Evolutionary conservation across 1,140 invertebrate species (phyloP).

Genomic region (Formica selysi): DNA sequence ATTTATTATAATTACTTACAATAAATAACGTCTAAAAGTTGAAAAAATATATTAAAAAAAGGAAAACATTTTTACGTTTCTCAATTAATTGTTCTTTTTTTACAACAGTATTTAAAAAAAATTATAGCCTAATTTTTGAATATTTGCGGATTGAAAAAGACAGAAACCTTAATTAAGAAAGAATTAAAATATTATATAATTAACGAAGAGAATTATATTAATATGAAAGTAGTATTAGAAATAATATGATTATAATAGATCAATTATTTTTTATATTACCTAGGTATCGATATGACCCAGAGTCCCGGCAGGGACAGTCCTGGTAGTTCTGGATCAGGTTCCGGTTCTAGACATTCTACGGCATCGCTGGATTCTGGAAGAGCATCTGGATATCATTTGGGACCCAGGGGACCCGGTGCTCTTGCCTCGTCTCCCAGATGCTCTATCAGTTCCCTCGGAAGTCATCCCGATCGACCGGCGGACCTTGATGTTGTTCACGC

Average conservation of each 20-base stretch:
- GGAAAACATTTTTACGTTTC: neutral
- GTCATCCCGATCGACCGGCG: slow-evolving; percentile 88
- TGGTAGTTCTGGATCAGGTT: slow-evolving; percentile 95
- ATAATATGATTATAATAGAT: neutral
- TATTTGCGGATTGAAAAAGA: neutral
- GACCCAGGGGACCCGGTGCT: slow-evolving; percentile 85
- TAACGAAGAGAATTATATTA: neutral
- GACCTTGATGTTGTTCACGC: slow-evolving; percentile 95
- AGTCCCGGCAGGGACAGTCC: slow-evolving; percentile 96
- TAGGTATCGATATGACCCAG: slow-evolving; percentile 90
- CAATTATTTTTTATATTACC: neutral
- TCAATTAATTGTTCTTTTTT: neutral
- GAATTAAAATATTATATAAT: neutral
- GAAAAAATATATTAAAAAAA: too few species aligned
- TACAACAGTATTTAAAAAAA: neutral
- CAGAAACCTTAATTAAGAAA: neutral
- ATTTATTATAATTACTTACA: too few species aligned
- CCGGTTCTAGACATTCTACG: slow-evolving; percentile 95
- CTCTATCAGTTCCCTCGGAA: slow-evolving; percentile 92
- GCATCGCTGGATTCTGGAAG: slow-evolving; percentile 97
- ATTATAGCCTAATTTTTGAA: neutral
- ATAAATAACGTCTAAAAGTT: too few species aligned
- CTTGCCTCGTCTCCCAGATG: slow-evolving; percentile 88
- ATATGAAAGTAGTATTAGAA: neutral
- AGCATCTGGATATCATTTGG: slow-evolving; percentile 91